Evolutionary conservation across 2,113 vertebrate species (phyloP), one percentile per base, ranked within the genome.

Genomic region (Tychaedon coryphoeus): DNA sequence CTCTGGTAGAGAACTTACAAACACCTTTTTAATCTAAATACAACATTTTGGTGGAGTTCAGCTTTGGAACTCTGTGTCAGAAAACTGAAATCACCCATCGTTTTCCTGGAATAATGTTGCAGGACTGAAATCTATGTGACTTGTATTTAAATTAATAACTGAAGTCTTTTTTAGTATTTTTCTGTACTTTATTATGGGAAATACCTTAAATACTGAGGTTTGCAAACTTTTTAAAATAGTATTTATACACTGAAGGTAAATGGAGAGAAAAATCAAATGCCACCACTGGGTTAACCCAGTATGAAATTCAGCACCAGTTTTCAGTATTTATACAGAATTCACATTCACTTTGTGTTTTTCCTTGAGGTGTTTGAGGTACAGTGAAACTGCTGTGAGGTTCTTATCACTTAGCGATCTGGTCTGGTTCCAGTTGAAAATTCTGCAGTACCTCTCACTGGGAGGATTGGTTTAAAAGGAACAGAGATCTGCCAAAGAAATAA

Each of bases 341-440:
- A 76, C 66, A 79, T 96, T 95, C 81, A 67, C 56, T 96, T 93
- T 92, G 78, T 5, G 36, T 97, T 96, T 97, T 97, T 95, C 71
- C 90, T 95, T 94, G 93, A 96, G 95, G 93, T 96, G 88, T 94
- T 95, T 96, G 95, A 96, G 95, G 92, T 96, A 90, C 67, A 96
- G 95, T 90, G 88, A 79, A 93, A 94, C 92, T 94, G 94, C 94
- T 93, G 92, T 96, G 96, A 96, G 93, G 96, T 93, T 97, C 94
- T 96, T 95, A 95, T 96, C 95, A 96, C 94, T 97, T 96, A 95
- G 90, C 17, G 0, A 93, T 97, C 95, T 90, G 92, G 95, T 96
- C 92, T 96, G 92, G 90, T 95, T 96, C 96, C 96, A 94, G 90
- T 26, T 88, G 90, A 93, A 86, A 96, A 90, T 90, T 88, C 77